Percentiles rank a stretch among this genome's conserved stretches.
Evolutionary conservation across 2,888 invertebrate species (phyloP).

Genomic region (Crossocerus cetratus): DNA sequence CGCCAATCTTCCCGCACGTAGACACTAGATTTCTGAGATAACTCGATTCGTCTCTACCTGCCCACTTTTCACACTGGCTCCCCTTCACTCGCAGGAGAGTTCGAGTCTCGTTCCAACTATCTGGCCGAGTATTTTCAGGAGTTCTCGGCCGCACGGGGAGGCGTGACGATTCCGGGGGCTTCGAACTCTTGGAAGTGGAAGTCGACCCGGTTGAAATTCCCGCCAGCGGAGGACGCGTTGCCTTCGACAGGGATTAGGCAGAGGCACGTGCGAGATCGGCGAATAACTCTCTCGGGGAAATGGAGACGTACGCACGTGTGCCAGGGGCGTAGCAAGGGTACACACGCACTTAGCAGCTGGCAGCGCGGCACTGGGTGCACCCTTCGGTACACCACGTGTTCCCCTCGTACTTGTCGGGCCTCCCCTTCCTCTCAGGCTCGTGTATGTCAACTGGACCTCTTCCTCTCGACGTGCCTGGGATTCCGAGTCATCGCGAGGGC

Average conservation of each 20-base stretch:
- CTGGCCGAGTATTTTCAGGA: too few species aligned
- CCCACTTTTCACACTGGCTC: too few species aligned
- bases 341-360: constrained; percentile 58
- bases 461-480: constrained; percentile 78
- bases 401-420: constrained; percentile 38
- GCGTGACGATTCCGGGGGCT: too few species aligned
- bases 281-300: constrained; percentile 26
- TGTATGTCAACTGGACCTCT: constrained; percentile 80
- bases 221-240: constrained; percentile 3
- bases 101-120: too few species aligned
- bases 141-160: too few species aligned
- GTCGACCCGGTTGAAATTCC: too few species aligned
- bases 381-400: constrained; percentile 67
- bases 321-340: constrained; percentile 57
- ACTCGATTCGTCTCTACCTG: too few species aligned
- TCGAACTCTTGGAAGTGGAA: too few species aligned
- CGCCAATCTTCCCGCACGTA: too few species aligned
- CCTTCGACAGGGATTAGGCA: constrained; percentile 51
- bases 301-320: constrained; percentile 60
- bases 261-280: constrained; percentile 49
- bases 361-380: constrained; percentile 16
- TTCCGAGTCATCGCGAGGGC: constrained; percentile 77
- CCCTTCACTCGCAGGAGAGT: too few species aligned
- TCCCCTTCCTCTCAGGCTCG: constrained; percentile 60
- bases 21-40: too few species aligned